Base-by-base conservation (phyloP, 2,888 invertebrate genomes). In the Thalpophila matura region DNA sequence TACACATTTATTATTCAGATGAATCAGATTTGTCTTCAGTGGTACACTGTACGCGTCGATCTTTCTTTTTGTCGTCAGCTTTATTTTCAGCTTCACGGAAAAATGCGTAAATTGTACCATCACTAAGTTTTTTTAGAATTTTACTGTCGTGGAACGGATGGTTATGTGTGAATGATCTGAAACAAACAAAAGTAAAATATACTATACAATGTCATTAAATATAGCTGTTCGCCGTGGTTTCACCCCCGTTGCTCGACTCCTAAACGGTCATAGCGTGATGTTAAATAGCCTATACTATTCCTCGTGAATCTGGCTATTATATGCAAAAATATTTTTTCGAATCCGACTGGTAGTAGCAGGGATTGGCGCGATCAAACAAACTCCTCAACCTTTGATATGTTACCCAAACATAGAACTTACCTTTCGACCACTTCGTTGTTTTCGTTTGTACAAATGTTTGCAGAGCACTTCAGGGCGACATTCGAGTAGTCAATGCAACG, bases 401-500 rank as follows among this genome's bases (percentile, higher is more conserved):
- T n/a, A n/a, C n/a, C n/a, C n/a, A n/a, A n/a, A n/a, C n/a, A n/a
- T 24, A 27, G 27, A 4, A 18, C 64, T 56, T 60, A 94, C 94
- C 94, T 91, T 64, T 89, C 86, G 2, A 87, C 46, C n/a, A 95
- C 89, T 12, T 86, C 71, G 47, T 92, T 88, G 4, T 87, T 87
- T 22, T 84, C 61, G 27, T 65, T 86, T 9, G 94, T 94, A 35
- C 88, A 80, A 1, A 92, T 86, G 12, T 81, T 80, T 0, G 94
- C 95, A 0, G 88, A 89, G 63, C 95, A 95, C 33, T 86, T 86
- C 10, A n/a, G 24, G 18, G 24, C n/a, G n/a, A n/a, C 65, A 6
- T 62, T 80, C 14, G 88, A 80, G 62, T 94, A 92, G 67, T 93
- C 91, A n/a, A 91, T 85, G 61, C 95, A 95, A 1, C 92, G 89